Percentiles rank a stretch among this genome's conserved stretches.
These are phyloP conservation scores for Orius insidiosus DNA, from an alignment of 1,140 invertebrate species.

Conservation along the genomic window DNA sequence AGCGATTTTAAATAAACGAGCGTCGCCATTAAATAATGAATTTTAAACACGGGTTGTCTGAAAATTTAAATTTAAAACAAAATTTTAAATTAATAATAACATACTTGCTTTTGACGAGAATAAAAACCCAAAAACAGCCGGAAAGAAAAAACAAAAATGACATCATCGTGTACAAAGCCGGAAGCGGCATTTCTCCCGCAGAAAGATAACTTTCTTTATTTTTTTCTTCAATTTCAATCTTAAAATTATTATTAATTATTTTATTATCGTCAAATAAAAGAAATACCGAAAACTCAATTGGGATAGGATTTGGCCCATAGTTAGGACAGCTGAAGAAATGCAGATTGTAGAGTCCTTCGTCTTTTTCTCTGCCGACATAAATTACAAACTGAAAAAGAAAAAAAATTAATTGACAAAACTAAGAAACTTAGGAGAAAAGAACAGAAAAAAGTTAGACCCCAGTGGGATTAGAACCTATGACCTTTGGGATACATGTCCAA, in stretches of 20 bases:
- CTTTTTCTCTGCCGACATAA: slow-evolving; percentile 51
- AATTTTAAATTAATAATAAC: slow-evolving; percentile 20
- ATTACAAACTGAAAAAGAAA: slow-evolving; percentile 54
- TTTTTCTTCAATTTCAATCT: slow-evolving; percentile 71
- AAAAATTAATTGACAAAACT: slow-evolving; percentile 1
- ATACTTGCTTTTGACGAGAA: slow-evolving; percentile 68
- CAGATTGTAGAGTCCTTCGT: slow-evolving; percentile 87
- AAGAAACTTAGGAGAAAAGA: too few species aligned
- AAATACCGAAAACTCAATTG: slow-evolving; percentile 47
- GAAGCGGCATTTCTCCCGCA: slow-evolving; percentile 93
- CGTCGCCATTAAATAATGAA: slow-evolving; percentile 93
- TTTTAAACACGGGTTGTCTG: slow-evolving; percentile 78
- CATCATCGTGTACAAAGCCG: slow-evolving; percentile 81
- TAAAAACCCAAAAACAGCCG: slow-evolving; percentile 80
- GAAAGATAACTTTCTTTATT: slow-evolving; percentile 82
- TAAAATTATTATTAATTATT: slow-evolving; percentile 20
- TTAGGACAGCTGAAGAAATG: slow-evolving; percentile 91
- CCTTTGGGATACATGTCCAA: too few species aligned
- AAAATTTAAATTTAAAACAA: slow-evolving; percentile 22
- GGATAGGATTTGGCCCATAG: slow-evolving; percentile 31
- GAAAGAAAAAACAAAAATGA: slow-evolving; percentile 76
- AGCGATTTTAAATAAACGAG: slow-evolving; percentile 84
- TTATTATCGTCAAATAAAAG: slow-evolving; percentile 6
- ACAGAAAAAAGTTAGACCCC: too few species aligned
- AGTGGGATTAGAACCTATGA: too few species aligned